Conservation (phyloP, 2,888 invertebrate genomes). For the Dendrolimus houi region DNA sequence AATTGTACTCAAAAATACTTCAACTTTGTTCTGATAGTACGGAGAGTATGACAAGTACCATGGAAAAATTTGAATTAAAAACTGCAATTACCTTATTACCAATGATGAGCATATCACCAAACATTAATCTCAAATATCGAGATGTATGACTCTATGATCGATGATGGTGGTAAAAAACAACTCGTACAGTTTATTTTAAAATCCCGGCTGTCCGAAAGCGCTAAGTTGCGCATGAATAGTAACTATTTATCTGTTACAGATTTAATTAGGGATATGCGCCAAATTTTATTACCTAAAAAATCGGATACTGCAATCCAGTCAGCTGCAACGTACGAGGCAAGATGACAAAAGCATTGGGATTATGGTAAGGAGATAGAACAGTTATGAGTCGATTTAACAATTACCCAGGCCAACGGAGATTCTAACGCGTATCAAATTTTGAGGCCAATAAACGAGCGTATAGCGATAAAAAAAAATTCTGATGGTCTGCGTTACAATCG, state of each 20-base stretch:
- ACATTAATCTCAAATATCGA: background rate
- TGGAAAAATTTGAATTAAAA: conserved; percentile 1
- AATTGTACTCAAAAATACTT: no score
- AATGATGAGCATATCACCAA: background rate
- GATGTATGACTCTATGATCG: background rate
- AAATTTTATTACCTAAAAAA: conserved; percentile 2
- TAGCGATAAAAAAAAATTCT: conserved; percentile 11
- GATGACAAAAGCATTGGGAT: background rate
- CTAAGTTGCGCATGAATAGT: background rate
- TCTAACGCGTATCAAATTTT: conserved; percentile 7
- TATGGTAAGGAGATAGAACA: conserved; percentile 2
- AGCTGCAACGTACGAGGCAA: conserved; percentile 1
- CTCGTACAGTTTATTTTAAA: conserved; percentile 1
- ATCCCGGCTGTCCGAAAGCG: background rate
- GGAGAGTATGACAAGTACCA: background rate
- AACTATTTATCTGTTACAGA: background rate
- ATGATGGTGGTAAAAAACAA: background rate
- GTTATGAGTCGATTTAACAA: conserved; percentile 14
- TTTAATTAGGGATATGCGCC: conserved; percentile 1
- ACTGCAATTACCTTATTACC: background rate
- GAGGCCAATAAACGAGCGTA: conserved; percentile 12
- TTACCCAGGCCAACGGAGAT: conserved; percentile 13
- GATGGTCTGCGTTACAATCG: conserved; percentile 12
- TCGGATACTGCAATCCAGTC: conserved; percentile 2
- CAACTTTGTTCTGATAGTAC: no score